A percentile compares a stretch with the other conserved stretches of the same genome.
Evolutionary conservation across 2,888 invertebrate genomes (phyloP).

Genomic region (Lissonota sp.): DNA sequence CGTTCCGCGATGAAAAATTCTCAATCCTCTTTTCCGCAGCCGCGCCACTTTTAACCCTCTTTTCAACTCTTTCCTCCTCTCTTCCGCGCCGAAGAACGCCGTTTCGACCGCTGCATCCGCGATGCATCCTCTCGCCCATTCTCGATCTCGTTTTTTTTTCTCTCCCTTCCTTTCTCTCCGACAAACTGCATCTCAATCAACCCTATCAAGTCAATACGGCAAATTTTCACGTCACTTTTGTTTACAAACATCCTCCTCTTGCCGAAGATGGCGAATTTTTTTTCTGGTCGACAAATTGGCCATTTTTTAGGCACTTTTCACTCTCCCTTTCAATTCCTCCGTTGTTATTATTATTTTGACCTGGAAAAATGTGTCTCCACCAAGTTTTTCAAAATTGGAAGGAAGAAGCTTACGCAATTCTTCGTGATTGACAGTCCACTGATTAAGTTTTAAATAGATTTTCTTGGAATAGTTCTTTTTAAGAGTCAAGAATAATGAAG

Average conservation of each 20-base stretch:
- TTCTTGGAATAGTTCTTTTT: too few species aligned
- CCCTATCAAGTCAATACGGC: slow-evolving; percentile 38
- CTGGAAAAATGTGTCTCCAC: not conserved
- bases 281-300: not conserved
- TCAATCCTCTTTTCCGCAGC: not conserved
- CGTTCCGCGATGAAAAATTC: slow-evolving; percentile 66
- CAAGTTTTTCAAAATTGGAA: slow-evolving; percentile 3
- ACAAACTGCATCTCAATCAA: slow-evolving; percentile 44
- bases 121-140: slow-evolving; percentile 6
- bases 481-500: too few species aligned
- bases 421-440: too few species aligned
- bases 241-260: slow-evolving; percentile 61
- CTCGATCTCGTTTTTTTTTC: not conserved
- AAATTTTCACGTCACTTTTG: slow-evolving; percentile 53
- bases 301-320: not conserved
- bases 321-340: not conserved
- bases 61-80: slow-evolving; percentile 13
- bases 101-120: slow-evolving; percentile 26
- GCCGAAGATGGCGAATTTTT: slow-evolving; percentile 27
- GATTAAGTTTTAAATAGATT: too few species aligned
- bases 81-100: slow-evolving; percentile 21
- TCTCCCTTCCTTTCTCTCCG: slow-evolving; percentile 12
- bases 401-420: not conserved
- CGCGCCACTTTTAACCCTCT: slow-evolving; percentile 2
- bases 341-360: not conserved